These are phyloP conservation scores for Notocelia uddmanniana DNA, from an alignment of 2,888 invertebrate genomes.

Conservation along the genomic window DNA sequence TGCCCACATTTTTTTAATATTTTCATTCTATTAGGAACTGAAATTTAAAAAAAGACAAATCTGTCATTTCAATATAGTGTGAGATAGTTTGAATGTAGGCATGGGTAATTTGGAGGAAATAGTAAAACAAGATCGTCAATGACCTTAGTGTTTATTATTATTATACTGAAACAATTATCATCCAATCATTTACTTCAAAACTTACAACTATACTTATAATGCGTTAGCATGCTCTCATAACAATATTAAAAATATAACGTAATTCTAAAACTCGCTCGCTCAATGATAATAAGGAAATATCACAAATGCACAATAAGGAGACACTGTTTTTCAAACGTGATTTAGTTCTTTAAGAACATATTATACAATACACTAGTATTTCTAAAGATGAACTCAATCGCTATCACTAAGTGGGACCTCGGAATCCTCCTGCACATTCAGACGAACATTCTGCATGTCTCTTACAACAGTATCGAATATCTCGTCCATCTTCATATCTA, in stretches of 20 bases:
- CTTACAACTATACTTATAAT: no score
- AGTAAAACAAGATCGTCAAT: neutral
- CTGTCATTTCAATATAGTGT: no score
- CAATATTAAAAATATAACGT: no score
- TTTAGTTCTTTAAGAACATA: neutral
- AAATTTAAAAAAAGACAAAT: no score
- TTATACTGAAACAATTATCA: neutral
- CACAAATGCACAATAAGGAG: neutral
- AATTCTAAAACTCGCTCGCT: neutral
- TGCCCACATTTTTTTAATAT: no score
- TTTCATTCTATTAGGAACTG: no score
- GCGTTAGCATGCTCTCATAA: neutral
- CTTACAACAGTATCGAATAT: slow-evolving; percentile 18
- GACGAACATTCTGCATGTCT: neutral
- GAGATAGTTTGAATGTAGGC: no score
- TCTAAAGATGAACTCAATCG: slow-evolving; percentile 16
- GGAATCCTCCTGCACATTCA: slow-evolving; percentile 13
- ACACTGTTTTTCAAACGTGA: neutral
- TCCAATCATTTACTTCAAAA: no score
- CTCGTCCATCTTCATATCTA: slow-evolving; percentile 34
- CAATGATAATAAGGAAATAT: neutral
- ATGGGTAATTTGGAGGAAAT: neutral
- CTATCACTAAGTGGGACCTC: slow-evolving; percentile 42
- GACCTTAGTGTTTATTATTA: neutral
- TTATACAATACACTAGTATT: neutral